Conservation (phyloP, 2,113 vertebrate species). For the Girardinichthys multiradiatus region DNA sequence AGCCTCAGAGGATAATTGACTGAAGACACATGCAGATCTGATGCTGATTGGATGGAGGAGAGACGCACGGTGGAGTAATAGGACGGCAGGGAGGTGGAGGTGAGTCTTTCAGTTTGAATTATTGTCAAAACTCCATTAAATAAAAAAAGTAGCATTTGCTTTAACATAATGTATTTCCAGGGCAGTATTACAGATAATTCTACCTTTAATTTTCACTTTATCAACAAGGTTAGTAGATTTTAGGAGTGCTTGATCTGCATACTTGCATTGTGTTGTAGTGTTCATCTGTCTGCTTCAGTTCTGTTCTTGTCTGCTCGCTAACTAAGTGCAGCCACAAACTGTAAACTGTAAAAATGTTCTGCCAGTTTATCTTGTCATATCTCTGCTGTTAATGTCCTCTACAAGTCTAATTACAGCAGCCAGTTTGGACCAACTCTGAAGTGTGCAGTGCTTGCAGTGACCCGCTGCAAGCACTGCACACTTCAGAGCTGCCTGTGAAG, state of each 20-base stretch:
- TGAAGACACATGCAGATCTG: no score
- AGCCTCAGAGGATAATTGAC: no score
- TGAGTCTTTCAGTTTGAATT: no score
- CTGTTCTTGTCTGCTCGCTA: conserved; percentile 30
- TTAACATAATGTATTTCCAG: no score
- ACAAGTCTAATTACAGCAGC: conserved; percentile 60
- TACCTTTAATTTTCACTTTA: conserved; percentile 19
- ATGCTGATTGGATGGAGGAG: no score
- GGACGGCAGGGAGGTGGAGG: no score
- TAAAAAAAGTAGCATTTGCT: no score
- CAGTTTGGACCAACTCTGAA: conserved; percentile 32
- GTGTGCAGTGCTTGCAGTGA: conserved; percentile 47
- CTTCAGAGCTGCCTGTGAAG: conserved; percentile 42
- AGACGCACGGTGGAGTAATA: no score
- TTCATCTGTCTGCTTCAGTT: conserved; percentile 27
- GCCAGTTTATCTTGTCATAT: conserved; percentile 50
- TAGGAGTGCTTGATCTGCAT: not conserved
- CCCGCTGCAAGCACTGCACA: no score
- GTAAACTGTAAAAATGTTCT: conserved; percentile 54
- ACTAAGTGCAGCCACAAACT: conserved; percentile 27
- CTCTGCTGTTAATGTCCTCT: conserved; percentile 45
- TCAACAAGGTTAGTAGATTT: conserved; percentile 13
- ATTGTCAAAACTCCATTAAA: no score
- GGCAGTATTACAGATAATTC: no score
- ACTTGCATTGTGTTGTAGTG: conserved; percentile 13